A percentile compares a stretch with the other conserved stretches of the same genome.
phyloP scores from a whole-genome alignment of 2,113 vertebrate species.

The Phyllopteryx taeniolatus region DNA sequence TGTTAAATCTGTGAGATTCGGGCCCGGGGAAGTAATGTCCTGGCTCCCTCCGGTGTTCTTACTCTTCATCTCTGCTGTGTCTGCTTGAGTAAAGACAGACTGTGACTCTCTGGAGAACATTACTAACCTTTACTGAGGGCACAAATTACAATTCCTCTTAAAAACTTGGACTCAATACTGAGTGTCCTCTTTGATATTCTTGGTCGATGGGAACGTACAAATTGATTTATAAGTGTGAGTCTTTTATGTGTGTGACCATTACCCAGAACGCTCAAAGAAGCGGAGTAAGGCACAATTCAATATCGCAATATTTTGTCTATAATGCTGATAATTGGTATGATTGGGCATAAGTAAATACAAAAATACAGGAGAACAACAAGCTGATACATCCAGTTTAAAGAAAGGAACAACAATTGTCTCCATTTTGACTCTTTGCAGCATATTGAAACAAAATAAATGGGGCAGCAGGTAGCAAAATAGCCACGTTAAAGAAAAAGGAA shows the following conservation, averaged over 20 bases:
- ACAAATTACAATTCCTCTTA: constrained; percentile 1
- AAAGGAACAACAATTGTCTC: too few relatives aligned
- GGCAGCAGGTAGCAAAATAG: too few relatives aligned
- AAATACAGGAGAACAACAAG: not conserved
- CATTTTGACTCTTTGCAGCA: too few relatives aligned
- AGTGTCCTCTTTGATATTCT: constrained; percentile 11
- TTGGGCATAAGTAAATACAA: not conserved
- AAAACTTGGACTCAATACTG: constrained; percentile 5
- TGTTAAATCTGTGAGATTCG: constrained; percentile 10
- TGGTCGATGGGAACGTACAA: constrained; percentile 12
- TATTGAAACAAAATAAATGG: too few relatives aligned
- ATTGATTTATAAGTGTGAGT: constrained; percentile 4
- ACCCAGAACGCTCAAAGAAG: constrained; percentile 15
- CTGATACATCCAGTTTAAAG: too few relatives aligned
- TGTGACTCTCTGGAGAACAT: constrained; percentile 2
- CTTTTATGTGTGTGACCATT: constrained; percentile 2
- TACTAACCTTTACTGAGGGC: constrained; percentile 2
- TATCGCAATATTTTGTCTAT: not conserved
- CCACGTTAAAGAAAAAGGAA: too few relatives aligned
- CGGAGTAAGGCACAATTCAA: not conserved
- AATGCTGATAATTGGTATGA: not conserved
- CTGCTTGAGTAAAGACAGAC: constrained; percentile 11
- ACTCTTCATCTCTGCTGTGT: constrained; percentile 2
- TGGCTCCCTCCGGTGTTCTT: constrained; percentile 1
- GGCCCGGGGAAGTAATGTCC: not conserved